Conservation (phyloP, 2,113 vertebrate species). For the Danionella cerebrum region DNA sequence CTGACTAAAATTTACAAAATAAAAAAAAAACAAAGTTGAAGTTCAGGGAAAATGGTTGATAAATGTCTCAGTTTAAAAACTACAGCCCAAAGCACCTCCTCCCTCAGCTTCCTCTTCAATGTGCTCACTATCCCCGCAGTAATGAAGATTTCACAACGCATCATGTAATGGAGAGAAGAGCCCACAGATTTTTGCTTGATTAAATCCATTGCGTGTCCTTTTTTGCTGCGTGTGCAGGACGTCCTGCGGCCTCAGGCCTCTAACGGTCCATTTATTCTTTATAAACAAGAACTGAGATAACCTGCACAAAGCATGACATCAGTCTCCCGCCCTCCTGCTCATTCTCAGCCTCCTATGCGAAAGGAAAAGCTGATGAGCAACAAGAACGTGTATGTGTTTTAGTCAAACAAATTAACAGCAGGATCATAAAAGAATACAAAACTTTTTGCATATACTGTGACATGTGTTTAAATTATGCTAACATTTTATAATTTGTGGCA, state of each 20-base stretch:
- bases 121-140: background rate
- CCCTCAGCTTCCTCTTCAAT: background rate
- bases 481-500: too few species aligned
- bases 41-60: too few species aligned
- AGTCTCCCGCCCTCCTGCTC: background rate
- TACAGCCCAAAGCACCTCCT: background rate
- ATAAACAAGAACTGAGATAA: constrained; percentile 4
- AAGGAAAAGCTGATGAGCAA: too few species aligned
- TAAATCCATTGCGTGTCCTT: constrained; percentile 21
- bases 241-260: constrained; percentile 28
- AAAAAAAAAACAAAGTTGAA: too few species aligned
- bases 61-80: too few species aligned
- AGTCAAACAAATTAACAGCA: too few species aligned
- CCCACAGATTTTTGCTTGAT: constrained; percentile 32
- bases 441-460: too few species aligned
- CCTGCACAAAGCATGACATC: constrained; percentile 25
- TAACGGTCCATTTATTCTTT: constrained; percentile 27
- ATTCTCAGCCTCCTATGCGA: background rate
- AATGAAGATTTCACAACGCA: constrained; percentile 16
- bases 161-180: background rate
- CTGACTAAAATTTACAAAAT: too few species aligned
- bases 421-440: too few species aligned
- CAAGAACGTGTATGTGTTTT: too few species aligned
- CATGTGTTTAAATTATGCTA: too few species aligned
- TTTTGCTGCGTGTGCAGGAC: constrained; percentile 4